phyloP scores from a whole-genome alignment of 2,797 vertebrate genomes.

The Lacerta viridis region DNA sequence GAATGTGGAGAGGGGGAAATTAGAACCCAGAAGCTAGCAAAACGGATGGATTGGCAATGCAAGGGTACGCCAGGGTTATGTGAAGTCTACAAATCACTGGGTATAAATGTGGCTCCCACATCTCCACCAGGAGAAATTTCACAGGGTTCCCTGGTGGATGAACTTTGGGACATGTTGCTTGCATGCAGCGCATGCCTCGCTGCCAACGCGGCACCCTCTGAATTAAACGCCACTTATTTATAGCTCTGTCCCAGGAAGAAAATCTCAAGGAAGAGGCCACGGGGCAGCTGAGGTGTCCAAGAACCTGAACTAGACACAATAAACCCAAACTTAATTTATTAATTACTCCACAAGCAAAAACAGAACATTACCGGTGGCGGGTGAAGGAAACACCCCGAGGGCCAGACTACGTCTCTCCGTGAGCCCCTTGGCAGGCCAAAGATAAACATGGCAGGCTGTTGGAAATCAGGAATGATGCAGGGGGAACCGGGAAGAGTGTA shows the following conservation, averaged over 20 bases:
- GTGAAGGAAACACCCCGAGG: conserved; percentile 8
- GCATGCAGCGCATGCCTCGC: not conserved
- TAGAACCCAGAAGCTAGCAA: too few species aligned
- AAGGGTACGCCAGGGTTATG: not conserved
- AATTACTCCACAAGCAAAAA: conserved; percentile 58
- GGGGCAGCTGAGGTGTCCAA: conserved; percentile 34
- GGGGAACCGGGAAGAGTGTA: not conserved
- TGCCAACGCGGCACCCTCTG: conserved; percentile 51
- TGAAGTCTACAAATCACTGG: not conserved
- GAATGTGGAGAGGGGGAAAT: too few species aligned
- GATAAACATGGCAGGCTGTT: not conserved
- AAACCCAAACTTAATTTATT: conserved; percentile 63
- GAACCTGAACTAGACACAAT: conserved; percentile 71
- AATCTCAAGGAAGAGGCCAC: conserved; percentile 58
- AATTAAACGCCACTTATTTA: conserved; percentile 67
- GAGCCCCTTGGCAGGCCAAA: not conserved
- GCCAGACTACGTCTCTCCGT: not conserved
- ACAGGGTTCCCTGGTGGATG: too few species aligned
- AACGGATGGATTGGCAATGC: too few species aligned
- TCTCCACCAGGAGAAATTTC: not conserved
- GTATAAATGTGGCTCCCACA: not conserved
- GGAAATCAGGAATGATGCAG: not conserved
- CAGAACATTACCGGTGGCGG: not conserved
- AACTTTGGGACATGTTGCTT: not conserved
- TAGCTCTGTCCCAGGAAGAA: conserved; percentile 63